phyloP scores from a whole-genome alignment of 1,140 invertebrate species.

The Eupristina koningsbergeri region DNA sequence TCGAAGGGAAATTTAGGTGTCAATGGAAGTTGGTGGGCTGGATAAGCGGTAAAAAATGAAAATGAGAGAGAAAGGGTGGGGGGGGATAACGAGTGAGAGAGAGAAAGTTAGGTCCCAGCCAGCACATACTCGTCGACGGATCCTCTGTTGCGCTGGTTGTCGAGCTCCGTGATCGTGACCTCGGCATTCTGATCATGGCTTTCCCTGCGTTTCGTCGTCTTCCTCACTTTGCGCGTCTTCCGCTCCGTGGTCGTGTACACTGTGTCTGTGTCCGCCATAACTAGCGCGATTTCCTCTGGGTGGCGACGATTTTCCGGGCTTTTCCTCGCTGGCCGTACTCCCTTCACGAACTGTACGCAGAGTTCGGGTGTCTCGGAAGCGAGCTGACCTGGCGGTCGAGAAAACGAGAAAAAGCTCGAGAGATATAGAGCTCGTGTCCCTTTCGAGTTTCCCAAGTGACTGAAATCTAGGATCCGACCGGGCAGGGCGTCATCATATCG shows the following conservation, averaged over 20 bases:
- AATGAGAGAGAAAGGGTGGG: neutral
- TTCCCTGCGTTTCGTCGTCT: conserved; percentile 85
- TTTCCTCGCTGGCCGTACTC: neutral
- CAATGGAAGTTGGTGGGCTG: conserved; percentile 16
- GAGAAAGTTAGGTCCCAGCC: conserved; percentile 64
- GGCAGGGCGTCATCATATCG: conserved; percentile 71
- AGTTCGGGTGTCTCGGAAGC: neutral
- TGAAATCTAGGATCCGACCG: conserved; percentile 72
- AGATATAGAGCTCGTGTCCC: conserved; percentile 60
- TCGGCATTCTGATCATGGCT: conserved; percentile 80
- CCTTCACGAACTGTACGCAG: neutral
- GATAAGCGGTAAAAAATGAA: conserved; percentile 4
- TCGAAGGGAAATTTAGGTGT: too few relatives aligned
- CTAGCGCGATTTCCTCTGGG: neutral
- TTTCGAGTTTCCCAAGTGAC: conserved; percentile 73
- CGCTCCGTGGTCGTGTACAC: conserved; percentile 87
- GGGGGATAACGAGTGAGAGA: conserved; percentile 15
- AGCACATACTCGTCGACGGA: conserved; percentile 87
- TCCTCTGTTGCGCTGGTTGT: conserved; percentile 79
- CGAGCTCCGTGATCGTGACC: conserved; percentile 86
- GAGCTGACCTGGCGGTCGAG: neutral
- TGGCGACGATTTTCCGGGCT: neutral
- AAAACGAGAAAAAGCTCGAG: neutral
- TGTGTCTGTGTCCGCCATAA: conserved; percentile 90
- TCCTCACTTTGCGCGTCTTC: conserved; percentile 92